phyloP scores from a whole-genome alignment of 1,140 invertebrate genomes.

The Drosophila parabipectinata region DNA sequence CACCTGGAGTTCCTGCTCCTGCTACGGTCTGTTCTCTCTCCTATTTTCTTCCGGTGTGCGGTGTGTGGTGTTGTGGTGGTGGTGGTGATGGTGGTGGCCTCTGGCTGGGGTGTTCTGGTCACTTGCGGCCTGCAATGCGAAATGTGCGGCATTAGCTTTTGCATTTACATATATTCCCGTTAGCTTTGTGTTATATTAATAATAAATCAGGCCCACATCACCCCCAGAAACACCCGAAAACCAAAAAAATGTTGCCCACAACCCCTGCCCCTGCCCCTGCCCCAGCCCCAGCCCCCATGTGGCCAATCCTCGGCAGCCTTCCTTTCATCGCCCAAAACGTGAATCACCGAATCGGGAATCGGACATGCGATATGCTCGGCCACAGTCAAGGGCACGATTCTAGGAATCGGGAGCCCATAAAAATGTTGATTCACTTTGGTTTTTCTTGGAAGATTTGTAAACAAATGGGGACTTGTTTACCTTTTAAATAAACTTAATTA shows the following conservation, averaged over 20 bases:
- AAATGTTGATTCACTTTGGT: neutral
- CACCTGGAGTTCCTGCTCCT: conserved; percentile 1
- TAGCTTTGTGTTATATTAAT: conserved; percentile 16
- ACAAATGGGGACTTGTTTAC: neutral
- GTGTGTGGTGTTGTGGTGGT: too few relatives aligned
- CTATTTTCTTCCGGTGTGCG: neutral
- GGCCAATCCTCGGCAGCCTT: neutral
- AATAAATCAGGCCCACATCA: neutral
- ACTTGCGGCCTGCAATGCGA: conserved; percentile 23
- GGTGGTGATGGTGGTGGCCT: too few relatives aligned
- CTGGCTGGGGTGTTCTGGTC: neutral
- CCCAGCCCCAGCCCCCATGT: neutral
- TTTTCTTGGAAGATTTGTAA: neutral
- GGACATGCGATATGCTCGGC: neutral
- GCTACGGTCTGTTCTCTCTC: neutral
- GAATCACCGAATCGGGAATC: neutral
- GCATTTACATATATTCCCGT: conserved; percentile 25
- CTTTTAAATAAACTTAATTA: neutral
- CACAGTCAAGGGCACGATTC: neutral
- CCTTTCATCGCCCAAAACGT: conserved; percentile 2
- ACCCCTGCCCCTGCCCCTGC: neutral
- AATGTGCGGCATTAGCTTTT: conserved; percentile 31
- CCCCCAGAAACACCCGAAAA: neutral
- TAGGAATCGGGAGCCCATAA: neutral
- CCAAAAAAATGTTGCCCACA: neutral